Conservation (phyloP, 2,888 invertebrate species). For the Eupeodes luniger region DNA sequence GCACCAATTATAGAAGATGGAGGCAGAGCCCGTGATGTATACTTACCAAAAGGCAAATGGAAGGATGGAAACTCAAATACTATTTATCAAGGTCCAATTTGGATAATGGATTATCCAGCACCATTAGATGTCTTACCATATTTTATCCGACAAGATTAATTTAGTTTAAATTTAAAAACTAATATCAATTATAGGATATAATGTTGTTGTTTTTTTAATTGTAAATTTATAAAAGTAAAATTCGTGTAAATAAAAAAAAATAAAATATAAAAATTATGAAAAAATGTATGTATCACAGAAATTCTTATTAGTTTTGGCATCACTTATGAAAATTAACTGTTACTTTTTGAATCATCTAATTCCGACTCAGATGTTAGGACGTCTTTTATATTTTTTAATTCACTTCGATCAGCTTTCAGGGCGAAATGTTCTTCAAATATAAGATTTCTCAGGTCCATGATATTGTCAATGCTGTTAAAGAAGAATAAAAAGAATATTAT, state of each 20-base stretch:
- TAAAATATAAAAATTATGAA: slow-evolving; percentile 40
- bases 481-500: neutral
- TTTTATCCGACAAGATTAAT: slow-evolving; percentile 85
- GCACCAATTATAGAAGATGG: slow-evolving; percentile 90
- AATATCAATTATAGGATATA: neutral
- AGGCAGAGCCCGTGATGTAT: slow-evolving; percentile 88
- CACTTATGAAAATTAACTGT: slow-evolving; percentile 27
- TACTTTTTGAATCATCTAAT: slow-evolving; percentile 49
- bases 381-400: slow-evolving; percentile 75
- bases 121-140: slow-evolving; percentile 89
- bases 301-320: slow-evolving; percentile 36
- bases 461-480: slow-evolving; percentile 70
- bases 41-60: slow-evolving; percentile 91
- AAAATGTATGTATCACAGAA: slow-evolving; percentile 69
- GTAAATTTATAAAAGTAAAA: slow-evolving; percentile 12
- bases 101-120: slow-evolving; percentile 88
- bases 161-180: slow-evolving; percentile 10
- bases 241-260: slow-evolving; percentile 28
- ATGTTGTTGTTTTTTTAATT: neutral
- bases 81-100: slow-evolving; percentile 86
- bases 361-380: slow-evolving; percentile 58
- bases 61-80: slow-evolving; percentile 85
- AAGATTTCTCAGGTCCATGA: slow-evolving; percentile 63
- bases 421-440: slow-evolving; percentile 74
- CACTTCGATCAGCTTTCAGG: slow-evolving; percentile 72